A percentile compares a stretch with the other conserved stretches of the same genome.
Conservation (phyloP, 2,888 invertebrate species). For the Tetranychus piercei region DNA sequence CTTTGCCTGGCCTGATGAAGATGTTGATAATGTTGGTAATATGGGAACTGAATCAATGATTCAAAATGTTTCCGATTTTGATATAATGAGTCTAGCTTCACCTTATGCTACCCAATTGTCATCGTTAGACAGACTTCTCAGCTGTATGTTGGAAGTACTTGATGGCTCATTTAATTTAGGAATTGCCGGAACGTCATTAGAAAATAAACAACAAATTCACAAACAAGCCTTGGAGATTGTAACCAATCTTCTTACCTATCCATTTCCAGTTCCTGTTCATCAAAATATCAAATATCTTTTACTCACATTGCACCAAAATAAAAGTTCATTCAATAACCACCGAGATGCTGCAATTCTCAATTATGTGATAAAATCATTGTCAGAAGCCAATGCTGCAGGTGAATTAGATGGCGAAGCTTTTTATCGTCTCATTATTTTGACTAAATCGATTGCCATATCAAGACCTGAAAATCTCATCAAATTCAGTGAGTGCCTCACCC, state of each 20-base stretch:
- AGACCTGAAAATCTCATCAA: conserved; percentile 59
- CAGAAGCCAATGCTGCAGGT: conserved; percentile 35
- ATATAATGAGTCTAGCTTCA: conserved; percentile 8
- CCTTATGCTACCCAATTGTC: conserved; percentile 16
- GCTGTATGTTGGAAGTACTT: conserved; percentile 44
- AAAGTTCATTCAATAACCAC: conserved; percentile 58
- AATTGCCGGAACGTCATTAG: conserved; percentile 34
- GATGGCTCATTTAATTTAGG: conserved; percentile 48
- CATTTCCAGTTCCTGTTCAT: conserved; percentile 52
- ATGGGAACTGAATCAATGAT: background rate
- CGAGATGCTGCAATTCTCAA: conserved; percentile 71
- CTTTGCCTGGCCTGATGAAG: conserved; percentile 92
- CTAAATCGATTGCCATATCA: conserved; percentile 62
- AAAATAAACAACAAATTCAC: conserved; percentile 28
- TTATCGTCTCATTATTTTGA: conserved; percentile 62
- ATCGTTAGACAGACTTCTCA: conserved; percentile 19
- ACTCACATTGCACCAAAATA: conserved; percentile 55
- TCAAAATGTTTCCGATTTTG: conserved; percentile 1
- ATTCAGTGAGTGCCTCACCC: conserved; percentile 36
- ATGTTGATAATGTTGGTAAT: conserved; percentile 47
- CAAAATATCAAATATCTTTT: conserved; percentile 62
- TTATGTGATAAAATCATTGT: conserved; percentile 40
- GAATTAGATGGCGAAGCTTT: conserved; percentile 75
- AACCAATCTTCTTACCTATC: conserved; percentile 46
- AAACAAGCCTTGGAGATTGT: conserved; percentile 41